Conservation (phyloP, 2,113 vertebrate genomes). For the Pelecanoides urinatrix region DNA sequence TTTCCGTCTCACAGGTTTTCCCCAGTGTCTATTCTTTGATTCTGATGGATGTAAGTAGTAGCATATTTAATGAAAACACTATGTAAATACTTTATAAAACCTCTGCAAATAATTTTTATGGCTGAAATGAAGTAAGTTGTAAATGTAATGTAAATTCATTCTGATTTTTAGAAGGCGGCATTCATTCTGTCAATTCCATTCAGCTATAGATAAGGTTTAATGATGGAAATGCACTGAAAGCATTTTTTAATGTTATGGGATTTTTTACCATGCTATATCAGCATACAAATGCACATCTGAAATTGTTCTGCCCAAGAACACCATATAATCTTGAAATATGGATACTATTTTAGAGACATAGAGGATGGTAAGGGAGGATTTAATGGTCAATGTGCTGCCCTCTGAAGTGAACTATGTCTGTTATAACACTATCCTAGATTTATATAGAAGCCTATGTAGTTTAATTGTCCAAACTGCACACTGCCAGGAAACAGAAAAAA, state of each 20-base stretch:
- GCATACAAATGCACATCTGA: not conserved
- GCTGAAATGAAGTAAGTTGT: not conserved
- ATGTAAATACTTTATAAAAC: slow-evolving; percentile 1
- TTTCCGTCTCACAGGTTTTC: not conserved
- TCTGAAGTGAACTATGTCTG: not conserved
- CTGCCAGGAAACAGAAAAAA: not conserved
- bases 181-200: not conserved
- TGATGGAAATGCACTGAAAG: not conserved
- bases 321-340: not conserved
- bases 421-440: not conserved
- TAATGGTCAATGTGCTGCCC: not conserved
- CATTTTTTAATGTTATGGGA: not conserved
- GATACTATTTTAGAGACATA: not conserved
- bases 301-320: not conserved
- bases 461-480: not conserved
- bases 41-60: not conserved
- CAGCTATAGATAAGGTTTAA: not conserved
- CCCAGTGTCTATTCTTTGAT: not conserved
- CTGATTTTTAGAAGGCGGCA: not conserved
- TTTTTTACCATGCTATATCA: not conserved
- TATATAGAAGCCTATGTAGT: not conserved
- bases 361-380: not conserved
- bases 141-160: not conserved
- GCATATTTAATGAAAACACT: slow-evolving; percentile 11
- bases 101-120: not conserved